A percentile compares a stretch with the other conserved stretches of the same genome.
These are phyloP conservation scores for Brachionus angularis DNA, from an alignment of 1,140 invertebrate genomes.

Conservation along the genomic window DNA sequence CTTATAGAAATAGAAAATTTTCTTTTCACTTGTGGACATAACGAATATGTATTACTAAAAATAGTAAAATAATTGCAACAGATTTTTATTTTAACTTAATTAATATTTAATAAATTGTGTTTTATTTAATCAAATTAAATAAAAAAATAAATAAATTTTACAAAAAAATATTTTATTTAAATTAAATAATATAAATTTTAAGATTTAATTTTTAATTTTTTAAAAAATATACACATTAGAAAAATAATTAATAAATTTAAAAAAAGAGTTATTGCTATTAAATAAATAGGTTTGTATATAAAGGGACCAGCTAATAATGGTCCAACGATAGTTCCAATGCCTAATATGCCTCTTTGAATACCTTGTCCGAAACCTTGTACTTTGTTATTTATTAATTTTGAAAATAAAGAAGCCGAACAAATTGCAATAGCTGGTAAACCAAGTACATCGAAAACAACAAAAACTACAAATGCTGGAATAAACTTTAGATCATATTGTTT, in stretches of 20 bases:
- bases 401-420: slow-evolving; percentile 17
- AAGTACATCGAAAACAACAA: slow-evolving; percentile 41
- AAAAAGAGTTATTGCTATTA: slow-evolving; percentile 1
- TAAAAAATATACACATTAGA: slow-evolving; percentile 13
- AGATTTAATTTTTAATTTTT: background rate
- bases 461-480: slow-evolving; percentile 16
- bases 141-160: too few species aligned
- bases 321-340: slow-evolving; percentile 29
- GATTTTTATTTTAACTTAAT: too few species aligned
- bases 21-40: too few species aligned
- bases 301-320: slow-evolving; percentile 24
- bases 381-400: slow-evolving; percentile 37
- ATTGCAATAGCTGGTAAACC: slow-evolving; percentile 42
- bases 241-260: background rate
- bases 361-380: slow-evolving; percentile 40
- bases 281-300: background rate
- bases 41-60: too few species aligned
- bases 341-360: slow-evolving; percentile 37
- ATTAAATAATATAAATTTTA: too few species aligned
- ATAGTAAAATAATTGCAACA: too few species aligned
- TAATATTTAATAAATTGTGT: too few species aligned
- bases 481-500: background rate
- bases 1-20: too few species aligned
- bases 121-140: too few species aligned
- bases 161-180: too few species aligned